Evolutionary conservation across 2,888 invertebrate species (phyloP).

Genomic region (Cactoblastis cactorum): DNA sequence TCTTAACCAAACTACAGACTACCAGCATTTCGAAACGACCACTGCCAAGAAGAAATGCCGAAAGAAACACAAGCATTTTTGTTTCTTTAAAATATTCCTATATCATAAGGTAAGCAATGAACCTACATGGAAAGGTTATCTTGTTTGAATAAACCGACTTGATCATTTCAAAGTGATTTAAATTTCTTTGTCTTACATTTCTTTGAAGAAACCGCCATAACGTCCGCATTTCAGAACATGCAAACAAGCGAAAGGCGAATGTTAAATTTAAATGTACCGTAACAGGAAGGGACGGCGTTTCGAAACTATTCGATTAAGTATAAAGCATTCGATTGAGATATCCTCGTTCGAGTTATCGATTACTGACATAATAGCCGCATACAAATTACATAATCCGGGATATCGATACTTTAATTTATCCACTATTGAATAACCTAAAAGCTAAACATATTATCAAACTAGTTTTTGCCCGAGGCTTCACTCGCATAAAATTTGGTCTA

Average conservation of each 20-base stretch:
- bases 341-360: slow-evolving; percentile 9
- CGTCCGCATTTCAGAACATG: neutral
- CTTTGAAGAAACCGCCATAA: neutral
- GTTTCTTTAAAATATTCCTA: too few species aligned
- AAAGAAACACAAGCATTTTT: too few species aligned
- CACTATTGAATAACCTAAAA: neutral
- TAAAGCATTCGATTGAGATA: slow-evolving; percentile 10
- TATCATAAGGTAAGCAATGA: too few species aligned
- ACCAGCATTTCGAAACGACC: too few species aligned
- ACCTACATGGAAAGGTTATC: too few species aligned
- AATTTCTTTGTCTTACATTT: too few species aligned
- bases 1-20: too few species aligned
- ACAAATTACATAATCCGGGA: slow-evolving; percentile 8
- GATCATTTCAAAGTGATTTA: too few species aligned
- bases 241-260: slow-evolving; percentile 20
- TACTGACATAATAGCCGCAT: slow-evolving; percentile 14
- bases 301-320: slow-evolving; percentile 28
- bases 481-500: too few species aligned
- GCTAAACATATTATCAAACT: neutral
- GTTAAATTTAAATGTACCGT: slow-evolving; percentile 32
- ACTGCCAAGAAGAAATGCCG: too few species aligned
- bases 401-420: neutral
- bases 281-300: slow-evolving; percentile 47
- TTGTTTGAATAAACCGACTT: too few species aligned
- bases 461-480: neutral